Evolutionary conservation across 2,113 vertebrate genomes (phyloP), one percentile per base, ranked within the genome.

Genomic region (Notothenia coriiceps): DNA sequence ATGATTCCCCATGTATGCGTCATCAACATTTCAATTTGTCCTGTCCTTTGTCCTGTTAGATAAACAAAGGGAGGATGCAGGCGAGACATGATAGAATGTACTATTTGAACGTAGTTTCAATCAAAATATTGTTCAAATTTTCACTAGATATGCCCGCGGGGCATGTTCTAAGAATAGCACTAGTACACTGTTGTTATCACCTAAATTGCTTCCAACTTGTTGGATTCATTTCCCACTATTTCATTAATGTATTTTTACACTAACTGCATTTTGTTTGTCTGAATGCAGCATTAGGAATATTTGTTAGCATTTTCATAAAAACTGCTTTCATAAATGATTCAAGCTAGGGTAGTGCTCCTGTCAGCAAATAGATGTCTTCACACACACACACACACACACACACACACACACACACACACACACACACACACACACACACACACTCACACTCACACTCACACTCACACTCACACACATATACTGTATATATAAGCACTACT

Each of bases 271-370:
- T 20, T 43, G 13, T 60, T 7, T 44, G 14, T 57, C 44, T 75
- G 6, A 51, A n/a, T 10, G 64, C 14, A 44, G n/a, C 13, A 49
- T 75, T 18, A 44, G 59, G 9, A 56, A 18, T 43, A 6, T 52
- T 43, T 62, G 2, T 17, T 3, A 25, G 43, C 5, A 12, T 46
- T 57, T 43, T 4, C 2, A 15, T n/a, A 11, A 72, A 51, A 67
- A 71, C 22, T 55, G 17, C 70, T 82, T 72, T 67, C 17, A 15
- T 71, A 14, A 67, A 71, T 66, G 47, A 82, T 82, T 71, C 1
- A 77, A 61, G 15, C 18, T 40, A 12, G 70, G 12, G 35, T 40
- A 51, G 33, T 13, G 35, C 67, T 35, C 11, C 44, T 66, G 44
- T 60, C 25, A 51, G 35, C 11, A 71, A 71, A 80, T 29, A 64